phyloP scores from a whole-genome alignment of 2,797 vertebrate genomes.

The Caiman crocodilus region DNA sequence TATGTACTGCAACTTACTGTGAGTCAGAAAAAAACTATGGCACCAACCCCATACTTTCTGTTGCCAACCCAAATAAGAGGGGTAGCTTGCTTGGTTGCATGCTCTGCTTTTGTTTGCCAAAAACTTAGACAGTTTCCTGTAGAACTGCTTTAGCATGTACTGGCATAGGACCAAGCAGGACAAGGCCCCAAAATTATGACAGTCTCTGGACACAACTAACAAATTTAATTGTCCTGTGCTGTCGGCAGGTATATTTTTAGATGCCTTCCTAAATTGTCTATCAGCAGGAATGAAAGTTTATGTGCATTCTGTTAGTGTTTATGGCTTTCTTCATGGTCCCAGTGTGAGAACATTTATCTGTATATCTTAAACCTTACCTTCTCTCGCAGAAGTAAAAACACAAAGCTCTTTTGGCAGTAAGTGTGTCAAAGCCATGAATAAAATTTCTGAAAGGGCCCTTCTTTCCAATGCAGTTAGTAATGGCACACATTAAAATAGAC shows the following conservation, averaged over 20 bases:
- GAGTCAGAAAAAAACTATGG: background rate
- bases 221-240: background rate
- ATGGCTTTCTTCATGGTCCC: background rate
- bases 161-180: background rate
- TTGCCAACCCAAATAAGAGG: background rate
- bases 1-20: background rate
- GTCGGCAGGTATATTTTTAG: background rate
- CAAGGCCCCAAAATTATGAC: background rate
- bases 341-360: background rate
- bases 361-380: constrained; percentile 15
- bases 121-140: background rate
- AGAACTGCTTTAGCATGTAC: background rate
- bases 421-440: constrained; percentile 37
- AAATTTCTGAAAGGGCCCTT: constrained; percentile 17
- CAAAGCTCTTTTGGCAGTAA: constrained; percentile 22
- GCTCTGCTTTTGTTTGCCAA: background rate
- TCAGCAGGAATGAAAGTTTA: background rate
- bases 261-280: background rate
- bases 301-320: background rate
- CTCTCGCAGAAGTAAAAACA: constrained; percentile 4
- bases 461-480: constrained; percentile 54
- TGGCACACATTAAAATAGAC: constrained; percentile 45
- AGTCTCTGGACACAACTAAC: background rate
- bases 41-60: background rate
- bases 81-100: background rate